These are phyloP conservation scores for Barbus barbus DNA, from an alignment of 2,113 vertebrate genomes.

Conservation along the genomic window DNA sequence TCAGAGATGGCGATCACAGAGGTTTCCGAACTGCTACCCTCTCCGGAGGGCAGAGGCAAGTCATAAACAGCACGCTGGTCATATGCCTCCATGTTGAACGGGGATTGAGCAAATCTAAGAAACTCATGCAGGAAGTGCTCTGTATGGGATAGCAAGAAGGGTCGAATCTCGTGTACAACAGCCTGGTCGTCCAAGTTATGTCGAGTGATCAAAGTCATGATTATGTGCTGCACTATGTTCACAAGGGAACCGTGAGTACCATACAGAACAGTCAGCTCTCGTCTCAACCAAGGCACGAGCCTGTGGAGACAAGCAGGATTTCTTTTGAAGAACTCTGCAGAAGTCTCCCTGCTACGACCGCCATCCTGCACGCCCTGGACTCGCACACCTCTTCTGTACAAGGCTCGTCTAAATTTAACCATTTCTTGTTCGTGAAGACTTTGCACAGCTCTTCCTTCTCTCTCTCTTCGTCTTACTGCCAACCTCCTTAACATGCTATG, in stretches of 20 bases:
- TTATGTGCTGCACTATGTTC: constrained; percentile 89
- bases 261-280: constrained; percentile 88
- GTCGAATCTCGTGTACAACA: constrained; percentile 86
- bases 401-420: constrained; percentile 87
- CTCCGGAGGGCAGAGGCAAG: constrained; percentile 82
- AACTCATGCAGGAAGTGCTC: constrained; percentile 96
- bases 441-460: constrained; percentile 75
- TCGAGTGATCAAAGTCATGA: constrained; percentile 89
- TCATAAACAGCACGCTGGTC: constrained; percentile 92
- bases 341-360: constrained; percentile 86
- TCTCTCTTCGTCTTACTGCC: constrained; percentile 75
- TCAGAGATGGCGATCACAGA: constrained; percentile 92
- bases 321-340: constrained; percentile 87
- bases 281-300: constrained; percentile 89
- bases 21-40: constrained; percentile 82
- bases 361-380: constrained; percentile 85
- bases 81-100: constrained; percentile 93
- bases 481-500: constrained; percentile 80
- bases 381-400: constrained; percentile 85
- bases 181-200: constrained; percentile 85
- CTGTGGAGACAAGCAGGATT: constrained; percentile 94
- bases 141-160: constrained; percentile 87
- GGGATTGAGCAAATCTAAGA: constrained; percentile 88
- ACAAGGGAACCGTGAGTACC: constrained; percentile 87
- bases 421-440: constrained; percentile 86